A percentile compares a stretch with the other conserved stretches of the same genome.
Evolutionary conservation across 2,888 invertebrate species (phyloP).

Genomic region (Halocaridina rubra): DNA sequence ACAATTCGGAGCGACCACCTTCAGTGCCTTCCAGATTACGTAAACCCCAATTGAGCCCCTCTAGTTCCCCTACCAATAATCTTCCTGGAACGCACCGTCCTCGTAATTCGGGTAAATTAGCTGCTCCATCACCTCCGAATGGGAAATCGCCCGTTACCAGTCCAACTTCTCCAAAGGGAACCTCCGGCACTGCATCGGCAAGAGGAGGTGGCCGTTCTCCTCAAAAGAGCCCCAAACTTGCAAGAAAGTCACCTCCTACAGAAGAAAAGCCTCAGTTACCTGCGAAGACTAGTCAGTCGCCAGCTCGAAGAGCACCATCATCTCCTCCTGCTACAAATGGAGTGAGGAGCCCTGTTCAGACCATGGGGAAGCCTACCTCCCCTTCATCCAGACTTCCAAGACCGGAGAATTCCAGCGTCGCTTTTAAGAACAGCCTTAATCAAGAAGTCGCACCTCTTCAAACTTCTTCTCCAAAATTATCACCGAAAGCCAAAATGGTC

Average conservation of each 20-base stretch:
- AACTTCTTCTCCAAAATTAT: slow-evolving; percentile 64
- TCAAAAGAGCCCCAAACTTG: slow-evolving; percentile 43
- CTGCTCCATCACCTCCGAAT: slow-evolving; percentile 2
- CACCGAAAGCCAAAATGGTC: slow-evolving; percentile 47
- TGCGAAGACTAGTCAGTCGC: slow-evolving; percentile 51
- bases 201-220: slow-evolving; percentile 32
- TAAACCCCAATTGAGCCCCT: slow-evolving; percentile 47
- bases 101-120: slow-evolving; percentile 25
- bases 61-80: slow-evolving; percentile 36
- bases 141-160: slow-evolving; percentile 21
- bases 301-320: slow-evolving; percentile 33
- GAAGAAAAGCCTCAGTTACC: slow-evolving; percentile 47
- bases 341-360: slow-evolving; percentile 31
- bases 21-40: slow-evolving; percentile 57
- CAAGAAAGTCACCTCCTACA: slow-evolving; percentile 11
- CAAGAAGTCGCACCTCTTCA: slow-evolving; percentile 61
- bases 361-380: slow-evolving; percentile 13
- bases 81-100: slow-evolving; percentile 48
- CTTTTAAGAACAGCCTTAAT: slow-evolving; percentile 42
- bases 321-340: slow-evolving; percentile 43
- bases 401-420: slow-evolving; percentile 40
- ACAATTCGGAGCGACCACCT: slow-evolving; percentile 46
- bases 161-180: slow-evolving; percentile 14
- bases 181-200: background rate
- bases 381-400: slow-evolving; percentile 35